Conservation (phyloP, 1,140 invertebrate genomes). For the Drosophila micromelanica region DNA sequence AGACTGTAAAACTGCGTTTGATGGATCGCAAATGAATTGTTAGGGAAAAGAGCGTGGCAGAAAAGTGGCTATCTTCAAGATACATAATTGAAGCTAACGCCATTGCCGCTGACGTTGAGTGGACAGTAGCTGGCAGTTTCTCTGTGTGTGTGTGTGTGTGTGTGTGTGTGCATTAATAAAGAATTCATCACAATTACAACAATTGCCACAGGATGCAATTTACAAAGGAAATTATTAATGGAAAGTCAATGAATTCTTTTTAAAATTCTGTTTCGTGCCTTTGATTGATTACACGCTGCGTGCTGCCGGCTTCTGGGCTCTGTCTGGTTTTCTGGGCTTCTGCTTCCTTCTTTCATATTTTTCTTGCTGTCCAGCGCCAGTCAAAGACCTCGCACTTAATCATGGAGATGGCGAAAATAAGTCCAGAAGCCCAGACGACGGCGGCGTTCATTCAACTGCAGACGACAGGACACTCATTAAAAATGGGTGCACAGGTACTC, state of each 20-base stretch:
- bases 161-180: conserved; percentile 64
- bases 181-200: conserved; percentile 84
- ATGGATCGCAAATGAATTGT: conserved; percentile 67
- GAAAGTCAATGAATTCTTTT: conserved; percentile 77
- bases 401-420: conserved; percentile 66
- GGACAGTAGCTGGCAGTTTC: conserved; percentile 45
- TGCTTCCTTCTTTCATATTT: background rate
- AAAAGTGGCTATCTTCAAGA: conserved; percentile 28
- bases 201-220: conserved; percentile 81
- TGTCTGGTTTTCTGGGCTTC: background rate
- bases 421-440: conserved; percentile 63
- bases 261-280: conserved; percentile 71
- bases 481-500: conserved; percentile 74
- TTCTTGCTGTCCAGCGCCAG: conserved; percentile 59
- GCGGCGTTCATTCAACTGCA: conserved; percentile 81
- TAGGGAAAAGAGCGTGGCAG: background rate
- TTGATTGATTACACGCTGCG: conserved; percentile 72
- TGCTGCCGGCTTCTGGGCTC: conserved; percentile 8
- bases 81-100: conserved; percentile 77
- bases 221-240: conserved; percentile 82
- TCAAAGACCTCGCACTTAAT: conserved; percentile 79
- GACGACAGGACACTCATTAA: conserved; percentile 83
- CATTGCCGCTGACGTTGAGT: conserved; percentile 39
- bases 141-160: background rate
- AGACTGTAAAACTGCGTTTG: conserved; percentile 27